Evolutionary conservation across 2,888 invertebrate species (phyloP).

Genomic region (Caradrina clavipalpis): DNA sequence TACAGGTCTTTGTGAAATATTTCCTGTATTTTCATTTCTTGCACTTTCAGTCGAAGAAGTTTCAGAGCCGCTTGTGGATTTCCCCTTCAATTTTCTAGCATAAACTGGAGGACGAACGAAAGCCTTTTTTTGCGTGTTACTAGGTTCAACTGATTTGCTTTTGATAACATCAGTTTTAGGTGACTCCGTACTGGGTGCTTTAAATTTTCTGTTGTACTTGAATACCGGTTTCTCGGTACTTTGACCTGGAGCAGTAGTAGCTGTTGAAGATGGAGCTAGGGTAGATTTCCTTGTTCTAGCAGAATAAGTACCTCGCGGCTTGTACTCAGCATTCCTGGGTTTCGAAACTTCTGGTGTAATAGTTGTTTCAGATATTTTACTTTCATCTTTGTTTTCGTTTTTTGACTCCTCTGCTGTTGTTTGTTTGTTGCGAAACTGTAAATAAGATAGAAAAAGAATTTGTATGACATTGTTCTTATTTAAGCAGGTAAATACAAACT

Average conservation of each 20-base stretch:
- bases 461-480: background rate
- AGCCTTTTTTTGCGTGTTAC: slow-evolving; percentile 73
- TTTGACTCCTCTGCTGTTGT: slow-evolving; percentile 72
- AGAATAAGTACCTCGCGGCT: slow-evolving; percentile 76
- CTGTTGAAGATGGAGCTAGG: slow-evolving; percentile 70
- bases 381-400: slow-evolving; percentile 66
- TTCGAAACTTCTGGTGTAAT: slow-evolving; percentile 67
- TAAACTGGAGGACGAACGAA: slow-evolving; percentile 76
- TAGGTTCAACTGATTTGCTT: slow-evolving; percentile 71
- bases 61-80: slow-evolving; percentile 70
- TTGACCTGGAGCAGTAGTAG: slow-evolving; percentile 56
- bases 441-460: slow-evolving; percentile 40
- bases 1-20: slow-evolving; percentile 64
- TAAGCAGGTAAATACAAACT: background rate
- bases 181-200: slow-evolving; percentile 74
- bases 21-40: slow-evolving; percentile 58
- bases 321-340: slow-evolving; percentile 73
- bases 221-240: slow-evolving; percentile 74
- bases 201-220: slow-evolving; percentile 84
- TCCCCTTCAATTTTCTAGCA: slow-evolving; percentile 75
- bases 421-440: slow-evolving; percentile 81
- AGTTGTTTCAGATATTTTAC: slow-evolving; percentile 62
- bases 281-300: slow-evolving; percentile 77
- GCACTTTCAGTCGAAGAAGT: slow-evolving; percentile 56
- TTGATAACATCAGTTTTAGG: slow-evolving; percentile 71